Conservation (phyloP, 2,888 invertebrate species). For the Tyria jacobaeae region DNA sequence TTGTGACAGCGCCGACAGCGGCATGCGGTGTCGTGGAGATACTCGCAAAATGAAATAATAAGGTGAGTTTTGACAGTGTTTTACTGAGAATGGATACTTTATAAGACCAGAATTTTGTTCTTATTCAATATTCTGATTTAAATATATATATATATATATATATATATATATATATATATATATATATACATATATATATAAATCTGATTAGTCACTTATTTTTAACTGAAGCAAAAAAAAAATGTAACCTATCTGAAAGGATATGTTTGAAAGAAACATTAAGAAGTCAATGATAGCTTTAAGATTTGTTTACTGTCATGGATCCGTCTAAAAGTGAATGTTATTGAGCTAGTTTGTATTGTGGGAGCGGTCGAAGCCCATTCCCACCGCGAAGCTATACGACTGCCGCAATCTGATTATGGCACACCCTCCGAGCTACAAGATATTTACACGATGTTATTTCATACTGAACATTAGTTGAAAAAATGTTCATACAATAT, state of each 20-base stretch:
- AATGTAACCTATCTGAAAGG: neutral
- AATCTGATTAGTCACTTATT: neutral
- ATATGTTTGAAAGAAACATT: neutral
- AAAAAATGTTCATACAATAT: neutral
- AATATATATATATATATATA: too few relatives aligned
- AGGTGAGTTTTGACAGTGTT: slow-evolving; percentile 63
- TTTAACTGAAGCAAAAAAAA: neutral
- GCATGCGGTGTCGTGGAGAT: slow-evolving; percentile 69
- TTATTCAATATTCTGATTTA: neutral
- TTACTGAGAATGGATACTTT: neutral
- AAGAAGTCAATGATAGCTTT: neutral
- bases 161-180: fast-evolving
- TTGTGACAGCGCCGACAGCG: slow-evolving; percentile 65
- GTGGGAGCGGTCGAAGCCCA: slow-evolving; percentile 78
- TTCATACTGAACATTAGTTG: slow-evolving; percentile 20
- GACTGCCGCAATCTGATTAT: slow-evolving; percentile 85
- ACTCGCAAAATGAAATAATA: slow-evolving; percentile 82
- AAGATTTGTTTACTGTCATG: slow-evolving; percentile 15
- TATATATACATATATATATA: too few relatives aligned
- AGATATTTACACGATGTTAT: slow-evolving; percentile 50
- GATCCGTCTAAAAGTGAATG: slow-evolving; percentile 39
- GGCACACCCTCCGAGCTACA: slow-evolving; percentile 76
- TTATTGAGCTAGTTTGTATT: slow-evolving; percentile 54
- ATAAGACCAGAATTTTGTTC: neutral
- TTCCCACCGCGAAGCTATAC: slow-evolving; percentile 75